Evolutionary conservation across 2,797 vertebrate species (phyloP), one percentile per base, ranked within the genome.

Genomic region (Chrysolophus pictus): DNA sequence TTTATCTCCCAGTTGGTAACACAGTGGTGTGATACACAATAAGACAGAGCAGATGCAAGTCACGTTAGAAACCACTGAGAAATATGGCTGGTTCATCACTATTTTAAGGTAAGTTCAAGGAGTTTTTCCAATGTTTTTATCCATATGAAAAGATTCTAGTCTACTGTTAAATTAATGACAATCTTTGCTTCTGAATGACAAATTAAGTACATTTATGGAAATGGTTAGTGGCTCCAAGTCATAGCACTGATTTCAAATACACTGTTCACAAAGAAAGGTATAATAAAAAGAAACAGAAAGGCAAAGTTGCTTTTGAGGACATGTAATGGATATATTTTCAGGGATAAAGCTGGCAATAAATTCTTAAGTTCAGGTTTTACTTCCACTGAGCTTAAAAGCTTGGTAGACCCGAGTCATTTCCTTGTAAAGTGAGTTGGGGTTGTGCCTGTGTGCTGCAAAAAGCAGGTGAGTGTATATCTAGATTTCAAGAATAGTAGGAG

Each of bases 1-100:
- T 92, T 89, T 81, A 87, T 87, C 80, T 93, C 84, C 39, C 87
- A 78, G 79, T 86, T 19, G 65, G 85, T 55, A 87, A 59, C 49
- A 69, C 29, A 84, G n/a, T 63, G 35, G 31, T 77, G 19, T 33
- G 62, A 65, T 64, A 59, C 79, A 60, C 84, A 95, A 91, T 89
- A 93, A 85, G 23, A 64, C 76, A 81, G 29, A 91, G 59, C 12
- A 91, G 49, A 83, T 81, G 21, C 46, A 87, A 92, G 46, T 63
- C 29, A 51, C 35, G 59, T 42, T 81, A 85, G 79, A 91, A 85
- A 94, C 21, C 9, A 42, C 33, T 47, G 81, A 69, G 84, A 93
- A 92, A 84, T 29, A 60, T 62, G 4, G 7, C 26, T 49, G 17
- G 15, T 62, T 89, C 55, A 31, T 80, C 62, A 18, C 12, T 74